Evolutionary conservation across 1,140 invertebrate genomes (phyloP).

Genomic region (Pseudomyrmex pallidus): DNA sequence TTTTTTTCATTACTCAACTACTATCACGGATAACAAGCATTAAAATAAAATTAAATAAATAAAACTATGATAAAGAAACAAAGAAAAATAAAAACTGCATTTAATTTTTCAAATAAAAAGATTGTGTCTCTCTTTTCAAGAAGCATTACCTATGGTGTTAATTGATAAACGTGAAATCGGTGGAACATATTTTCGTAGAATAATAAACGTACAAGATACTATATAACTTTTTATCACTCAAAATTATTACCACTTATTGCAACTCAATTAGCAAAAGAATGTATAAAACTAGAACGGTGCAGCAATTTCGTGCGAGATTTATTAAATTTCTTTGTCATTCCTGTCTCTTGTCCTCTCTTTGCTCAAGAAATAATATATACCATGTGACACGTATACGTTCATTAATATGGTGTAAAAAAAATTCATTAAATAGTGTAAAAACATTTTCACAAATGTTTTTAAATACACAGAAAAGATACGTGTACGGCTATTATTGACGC

Average conservation of each 20-base stretch:
- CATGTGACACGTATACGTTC: background rate
- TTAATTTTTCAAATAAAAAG: background rate
- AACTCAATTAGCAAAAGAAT: conserved; percentile 69
- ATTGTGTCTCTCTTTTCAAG: background rate
- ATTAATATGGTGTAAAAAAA: background rate
- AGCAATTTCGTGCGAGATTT: conserved; percentile 64
- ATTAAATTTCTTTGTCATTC: conserved; percentile 74
- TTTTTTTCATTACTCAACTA: background rate
- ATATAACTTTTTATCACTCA: conserved; percentile 37
- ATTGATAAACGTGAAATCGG: background rate
- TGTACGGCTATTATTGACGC: background rate
- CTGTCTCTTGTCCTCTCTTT: background rate
- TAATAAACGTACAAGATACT: conserved; percentile 30
- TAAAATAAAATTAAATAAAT: background rate
- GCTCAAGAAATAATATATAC: conserved; percentile 23
- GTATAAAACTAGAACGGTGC: conserved; percentile 44
- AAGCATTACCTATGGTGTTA: background rate
- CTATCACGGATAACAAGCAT: background rate
- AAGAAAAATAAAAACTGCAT: background rate
- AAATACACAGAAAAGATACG: background rate
- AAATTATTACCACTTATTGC: conserved; percentile 65
- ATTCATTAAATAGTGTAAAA: background rate
- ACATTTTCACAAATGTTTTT: background rate
- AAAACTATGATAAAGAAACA: background rate
- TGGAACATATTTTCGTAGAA: background rate